Percentiles rank a stretch among this genome's conserved stretches.
Evolutionary conservation across 2,113 vertebrate species (phyloP).

Genomic region (Xyrauchen texanus): DNA sequence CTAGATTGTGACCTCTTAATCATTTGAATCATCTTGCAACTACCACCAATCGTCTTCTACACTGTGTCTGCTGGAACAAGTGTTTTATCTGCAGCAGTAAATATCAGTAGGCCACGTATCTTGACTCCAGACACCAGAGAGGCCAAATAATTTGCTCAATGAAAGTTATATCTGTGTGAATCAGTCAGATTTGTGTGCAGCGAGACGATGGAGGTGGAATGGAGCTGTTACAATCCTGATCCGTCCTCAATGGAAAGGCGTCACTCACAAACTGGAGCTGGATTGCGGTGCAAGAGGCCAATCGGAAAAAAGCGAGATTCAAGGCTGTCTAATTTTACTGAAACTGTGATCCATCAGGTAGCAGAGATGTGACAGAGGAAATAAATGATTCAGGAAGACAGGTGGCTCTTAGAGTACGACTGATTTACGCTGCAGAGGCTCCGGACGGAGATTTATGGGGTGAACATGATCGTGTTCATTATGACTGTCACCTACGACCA

Average conservation of each 20-base stretch:
- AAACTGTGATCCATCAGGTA: constrained; percentile 99
- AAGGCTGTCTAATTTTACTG: constrained; percentile 99
- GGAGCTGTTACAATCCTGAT: too few species aligned
- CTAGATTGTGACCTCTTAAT: constrained; percentile 51
- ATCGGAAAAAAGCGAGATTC: constrained; percentile 99
- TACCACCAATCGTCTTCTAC: too few species aligned
- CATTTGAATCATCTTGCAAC: constrained; percentile 58
- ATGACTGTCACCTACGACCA: constrained; percentile 98
- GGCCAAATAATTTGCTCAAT: too few species aligned
- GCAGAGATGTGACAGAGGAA: constrained; percentile 96
- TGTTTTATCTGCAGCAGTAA: too few species aligned
- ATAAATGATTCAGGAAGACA: constrained; percentile 99
- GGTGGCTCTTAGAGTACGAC: constrained; percentile 98
- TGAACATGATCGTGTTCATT: constrained; percentile 99
- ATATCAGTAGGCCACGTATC: too few species aligned
- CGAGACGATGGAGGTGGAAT: too few species aligned
- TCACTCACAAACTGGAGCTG: constrained; percentile 85
- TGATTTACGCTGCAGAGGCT: constrained; percentile 99
- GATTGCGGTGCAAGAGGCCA: constrained; percentile 94
- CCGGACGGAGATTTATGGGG: constrained; percentile 99
- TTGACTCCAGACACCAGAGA: too few species aligned
- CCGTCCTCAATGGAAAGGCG: neutral
- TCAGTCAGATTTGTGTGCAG: too few species aligned
- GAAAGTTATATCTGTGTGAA: too few species aligned
- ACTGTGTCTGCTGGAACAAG: too few species aligned